Evolutionary conservation across 2,888 invertebrate genomes (phyloP), one percentile per base, ranked within the genome.

Genomic region (Drosophila tripunctata): DNA sequence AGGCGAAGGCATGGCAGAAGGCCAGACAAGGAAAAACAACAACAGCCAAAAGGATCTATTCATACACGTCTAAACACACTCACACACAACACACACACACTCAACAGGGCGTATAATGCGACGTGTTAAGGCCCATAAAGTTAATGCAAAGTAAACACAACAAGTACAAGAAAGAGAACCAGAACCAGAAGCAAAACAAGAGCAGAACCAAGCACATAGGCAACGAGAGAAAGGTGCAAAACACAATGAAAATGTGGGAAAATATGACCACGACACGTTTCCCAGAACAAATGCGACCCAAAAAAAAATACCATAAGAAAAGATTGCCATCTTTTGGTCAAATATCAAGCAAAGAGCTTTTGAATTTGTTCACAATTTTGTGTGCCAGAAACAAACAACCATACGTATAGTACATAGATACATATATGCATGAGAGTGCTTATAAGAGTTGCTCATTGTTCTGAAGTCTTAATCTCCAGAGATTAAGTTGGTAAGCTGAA

Each of bases 91-190:
- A 15, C 33, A 44, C 50, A 41, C 15, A 22, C 43, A 27, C 19
- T 56, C 62, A 66, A 74, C 69, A 63, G 61, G 66, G 67, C 75
- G 58, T 66, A 60, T 72, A 77, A 75, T 65, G 64, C 61, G 65
- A 48, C 60, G 67, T 69, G 70, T 73, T 75, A 69, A 67, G 84
- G 81, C 61, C 75, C 78, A 84, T 77, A 87, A 87, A 82, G 78
- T 69, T 82, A 81, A 81, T 80, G 81, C 78, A 75, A 67, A 69
- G 70, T 57, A 87, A 84, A 67, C 67, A 63, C 41, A 44, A 14
- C 45, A 38, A n/a, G n/a, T n/a, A 45, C 33, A 66, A 44, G 36
- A 40, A 14, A 45, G 27, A 24, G 35, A 43, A 63, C 45, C n/a
- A n/a, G n/a, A 44, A 14, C 41, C 33, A 27, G 24, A 27, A 44